These are phyloP conservation scores for Naso thynnoides DNA, from an alignment of 2,797 vertebrate species.

Conservation along the genomic window DNA sequence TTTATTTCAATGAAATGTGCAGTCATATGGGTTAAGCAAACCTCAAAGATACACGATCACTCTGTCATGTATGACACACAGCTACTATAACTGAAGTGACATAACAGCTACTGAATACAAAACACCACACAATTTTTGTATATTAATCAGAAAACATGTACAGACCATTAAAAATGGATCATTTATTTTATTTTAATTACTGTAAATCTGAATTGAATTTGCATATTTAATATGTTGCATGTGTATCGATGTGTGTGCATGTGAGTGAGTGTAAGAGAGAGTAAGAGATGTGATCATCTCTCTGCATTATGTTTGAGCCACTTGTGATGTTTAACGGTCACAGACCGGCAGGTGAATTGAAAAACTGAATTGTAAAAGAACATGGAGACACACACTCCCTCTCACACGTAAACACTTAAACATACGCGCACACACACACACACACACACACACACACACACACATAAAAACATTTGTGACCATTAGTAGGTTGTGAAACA, in stretches of 20 bases:
- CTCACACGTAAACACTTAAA: background rate
- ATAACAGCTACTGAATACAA: background rate
- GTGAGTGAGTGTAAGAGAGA: background rate
- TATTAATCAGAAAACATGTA: background rate
- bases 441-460: background rate
- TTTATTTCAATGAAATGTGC: slow-evolving; percentile 6
- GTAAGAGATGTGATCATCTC: slow-evolving; percentile 31
- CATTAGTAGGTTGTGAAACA: slow-evolving; percentile 18
- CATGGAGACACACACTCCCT: background rate
- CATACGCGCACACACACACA: background rate
- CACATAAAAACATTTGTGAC: slow-evolving; percentile 30
- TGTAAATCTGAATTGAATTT: background rate
- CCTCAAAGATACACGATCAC: background rate
- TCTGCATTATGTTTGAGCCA: slow-evolving; percentile 5
- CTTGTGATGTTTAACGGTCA: slow-evolving; percentile 52
- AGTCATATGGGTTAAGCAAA: background rate
- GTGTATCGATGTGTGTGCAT: background rate
- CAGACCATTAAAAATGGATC: too few species aligned
- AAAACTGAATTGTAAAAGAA: slow-evolving; percentile 12
- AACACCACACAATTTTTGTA: background rate
- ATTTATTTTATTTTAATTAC: background rate
- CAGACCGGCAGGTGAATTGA: slow-evolving; percentile 52
- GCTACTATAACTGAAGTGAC: background rate
- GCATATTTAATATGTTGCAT: background rate
- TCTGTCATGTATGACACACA: background rate